Evolutionary conservation across 1,140 invertebrate species (phyloP), one percentile per base, ranked within the genome.

Genomic region (Drosophila jambulina): DNA sequence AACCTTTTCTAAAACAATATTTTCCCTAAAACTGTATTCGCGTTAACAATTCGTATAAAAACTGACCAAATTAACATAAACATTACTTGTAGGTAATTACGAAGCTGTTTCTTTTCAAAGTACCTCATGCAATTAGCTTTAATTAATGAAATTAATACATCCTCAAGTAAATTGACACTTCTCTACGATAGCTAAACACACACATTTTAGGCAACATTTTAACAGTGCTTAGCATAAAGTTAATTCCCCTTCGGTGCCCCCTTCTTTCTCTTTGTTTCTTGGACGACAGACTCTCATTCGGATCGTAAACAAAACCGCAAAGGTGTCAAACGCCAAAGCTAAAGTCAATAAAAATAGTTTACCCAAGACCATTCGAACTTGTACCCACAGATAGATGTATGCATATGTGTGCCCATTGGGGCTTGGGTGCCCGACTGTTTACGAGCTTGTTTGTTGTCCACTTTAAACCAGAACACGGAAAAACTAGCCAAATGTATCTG

Each of bases 321-420:
- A 83, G 80, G 84, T 87, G 83, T 87, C 84, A 88, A 87, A 82
- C 83, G 83, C 82, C 80, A 77, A 83, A 88, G 83, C 80, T 70
- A 70, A 77, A 87, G 83, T 87, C 83, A 87, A 87, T 88, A 87
- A 87, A 87, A 87, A 87, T 83, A 70, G 49, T 51, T 51, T 56
- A 68, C 51, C 45, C 34, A 61, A 48, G 12, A 21, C 32, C 51
- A 46, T 67, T 45, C 48, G 58, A 74, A 49, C 61, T 65, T 46
- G 38, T 56, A 51, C 17, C 32, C 48, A 61, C 36, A 34, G 23
- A 63, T 48, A 34, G 12, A 29, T 49, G 27, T 48, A 40, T 40
- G 57, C 62, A 40, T 53, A 43, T 46, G 45, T 71, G 46, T 5
- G 46, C 49, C 62, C 61, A 56, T 74, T 78, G 62, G 75, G 71